phyloP scores from a whole-genome alignment of 2,888 invertebrate species.

The Silvanus unidentatus region DNA sequence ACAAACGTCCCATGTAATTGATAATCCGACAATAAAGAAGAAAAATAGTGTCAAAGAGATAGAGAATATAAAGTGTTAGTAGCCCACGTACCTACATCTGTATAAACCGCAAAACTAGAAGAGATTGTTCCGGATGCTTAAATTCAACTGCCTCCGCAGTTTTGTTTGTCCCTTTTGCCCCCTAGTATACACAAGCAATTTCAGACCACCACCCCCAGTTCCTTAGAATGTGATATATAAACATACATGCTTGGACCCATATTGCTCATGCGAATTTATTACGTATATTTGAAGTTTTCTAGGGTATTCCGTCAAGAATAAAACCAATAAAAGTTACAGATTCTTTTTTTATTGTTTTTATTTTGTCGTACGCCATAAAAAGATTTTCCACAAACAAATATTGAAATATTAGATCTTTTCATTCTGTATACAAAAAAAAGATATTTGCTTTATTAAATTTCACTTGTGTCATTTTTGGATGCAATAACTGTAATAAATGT shows the following conservation, averaged over 20 bases:
- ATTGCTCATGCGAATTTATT: constrained; percentile 28
- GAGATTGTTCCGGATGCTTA: constrained; percentile 38
- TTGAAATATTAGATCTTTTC: constrained; percentile 18
- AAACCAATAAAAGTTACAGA: constrained; percentile 26
- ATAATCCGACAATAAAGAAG: too few species aligned
- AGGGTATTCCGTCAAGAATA: constrained; percentile 22
- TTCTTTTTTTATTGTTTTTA: constrained; percentile 21
- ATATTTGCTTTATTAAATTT: constrained; percentile 13
- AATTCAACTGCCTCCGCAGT: constrained; percentile 20
- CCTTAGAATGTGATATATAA: constrained; percentile 2
- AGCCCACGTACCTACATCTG: constrained; percentile 32
- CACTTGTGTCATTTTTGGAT: not conserved
- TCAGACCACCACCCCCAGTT: constrained; percentile 3
- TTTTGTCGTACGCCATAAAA: constrained; percentile 22
- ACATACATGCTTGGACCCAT: not conserved
- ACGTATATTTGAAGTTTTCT: constrained; percentile 28
- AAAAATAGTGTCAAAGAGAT: not conserved
- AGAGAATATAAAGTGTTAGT: constrained; percentile 26
- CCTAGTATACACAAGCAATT: constrained; percentile 12
- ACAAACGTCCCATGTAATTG: too few species aligned
- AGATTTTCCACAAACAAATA: constrained; percentile 14
- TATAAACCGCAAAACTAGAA: constrained; percentile 36
- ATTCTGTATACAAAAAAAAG: constrained; percentile 13
- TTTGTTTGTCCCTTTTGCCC: constrained; percentile 23
- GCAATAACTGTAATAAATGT: too few species aligned